Conservation (phyloP, 2,888 invertebrate genomes). For the Crioceris asparagi region DNA sequence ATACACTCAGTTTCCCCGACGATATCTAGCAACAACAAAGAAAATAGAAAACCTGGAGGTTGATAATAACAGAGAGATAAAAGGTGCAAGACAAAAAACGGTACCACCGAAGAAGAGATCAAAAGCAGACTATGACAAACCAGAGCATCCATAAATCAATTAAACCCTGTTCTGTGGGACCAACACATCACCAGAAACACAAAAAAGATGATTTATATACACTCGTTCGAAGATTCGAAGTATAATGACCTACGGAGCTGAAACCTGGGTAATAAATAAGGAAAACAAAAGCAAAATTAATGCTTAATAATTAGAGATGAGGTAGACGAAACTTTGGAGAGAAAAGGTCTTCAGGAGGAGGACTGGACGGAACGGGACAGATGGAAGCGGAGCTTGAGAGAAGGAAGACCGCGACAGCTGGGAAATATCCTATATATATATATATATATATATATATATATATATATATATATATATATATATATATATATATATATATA, state of each 20-base stretch:
- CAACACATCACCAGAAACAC: not conserved
- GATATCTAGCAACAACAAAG: not conserved
- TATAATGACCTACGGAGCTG: not conserved
- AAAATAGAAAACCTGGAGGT: not conserved
- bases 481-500: no score
- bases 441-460: no score
- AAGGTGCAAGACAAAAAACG: not conserved
- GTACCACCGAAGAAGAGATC: no score
- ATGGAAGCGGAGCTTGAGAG: no score
- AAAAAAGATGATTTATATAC: not conserved
- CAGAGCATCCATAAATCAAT: no score
- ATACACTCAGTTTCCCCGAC: not conserved
- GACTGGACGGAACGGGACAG: no score
- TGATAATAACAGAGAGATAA: not conserved
- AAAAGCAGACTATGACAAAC: no score
- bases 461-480: no score
- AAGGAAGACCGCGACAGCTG: no score
- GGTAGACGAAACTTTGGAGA: not conserved
- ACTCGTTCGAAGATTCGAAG: no score
- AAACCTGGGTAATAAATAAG: not conserved
- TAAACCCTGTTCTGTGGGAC: not conserved
- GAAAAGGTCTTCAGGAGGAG: no score
- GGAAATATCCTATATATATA: no score
- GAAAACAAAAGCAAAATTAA: not conserved
- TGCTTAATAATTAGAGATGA: not conserved